Evolutionary conservation across 2,797 vertebrate genomes (phyloP).

Genomic region (Sebastes goodei): DNA sequence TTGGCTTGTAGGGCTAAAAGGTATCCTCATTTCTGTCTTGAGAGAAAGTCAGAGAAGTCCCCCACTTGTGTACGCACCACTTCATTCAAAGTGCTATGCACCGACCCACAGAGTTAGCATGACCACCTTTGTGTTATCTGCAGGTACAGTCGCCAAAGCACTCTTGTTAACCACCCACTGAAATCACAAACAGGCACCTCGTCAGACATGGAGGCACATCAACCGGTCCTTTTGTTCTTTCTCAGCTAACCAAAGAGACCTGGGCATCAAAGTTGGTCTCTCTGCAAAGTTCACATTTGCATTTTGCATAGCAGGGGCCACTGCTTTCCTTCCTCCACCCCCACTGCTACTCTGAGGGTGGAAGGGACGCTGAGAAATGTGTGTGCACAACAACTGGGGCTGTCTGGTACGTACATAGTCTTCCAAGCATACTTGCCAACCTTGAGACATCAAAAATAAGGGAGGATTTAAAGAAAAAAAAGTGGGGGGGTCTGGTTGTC

Average conservation of each 20-base stretch:
- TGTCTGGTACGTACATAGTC: not conserved
- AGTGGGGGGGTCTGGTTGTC: too few relatives aligned
- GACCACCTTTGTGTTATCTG: slow-evolving; percentile 58
- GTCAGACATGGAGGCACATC: slow-evolving; percentile 58
- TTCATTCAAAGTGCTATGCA: slow-evolving; percentile 4
- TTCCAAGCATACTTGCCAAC: not conserved
- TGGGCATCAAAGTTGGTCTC: slow-evolving; percentile 46
- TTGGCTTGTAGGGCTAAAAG: not conserved
- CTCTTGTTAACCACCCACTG: slow-evolving; percentile 67
- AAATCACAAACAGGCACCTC: slow-evolving; percentile 62
- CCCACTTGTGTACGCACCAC: not conserved
- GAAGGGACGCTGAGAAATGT: slow-evolving; percentile 4
- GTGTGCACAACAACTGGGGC: not conserved
- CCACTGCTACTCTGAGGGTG: slow-evolving; percentile 14
- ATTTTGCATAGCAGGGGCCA: slow-evolving; percentile 59
- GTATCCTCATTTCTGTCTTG: not conserved
- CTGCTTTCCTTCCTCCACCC: slow-evolving; percentile 19
- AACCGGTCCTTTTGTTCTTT: slow-evolving; percentile 60
- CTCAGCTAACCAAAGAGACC: slow-evolving; percentile 49
- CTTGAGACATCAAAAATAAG: too few relatives aligned
- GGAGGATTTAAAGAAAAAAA: too few relatives aligned
- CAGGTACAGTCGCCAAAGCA: slow-evolving; percentile 45
- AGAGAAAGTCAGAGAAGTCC: not conserved
- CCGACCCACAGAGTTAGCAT: slow-evolving; percentile 26
- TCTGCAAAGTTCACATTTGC: slow-evolving; percentile 83